Evolutionary conservation across 1,140 invertebrate species (phyloP).

Genomic region (Drosophila insularis): DNA sequence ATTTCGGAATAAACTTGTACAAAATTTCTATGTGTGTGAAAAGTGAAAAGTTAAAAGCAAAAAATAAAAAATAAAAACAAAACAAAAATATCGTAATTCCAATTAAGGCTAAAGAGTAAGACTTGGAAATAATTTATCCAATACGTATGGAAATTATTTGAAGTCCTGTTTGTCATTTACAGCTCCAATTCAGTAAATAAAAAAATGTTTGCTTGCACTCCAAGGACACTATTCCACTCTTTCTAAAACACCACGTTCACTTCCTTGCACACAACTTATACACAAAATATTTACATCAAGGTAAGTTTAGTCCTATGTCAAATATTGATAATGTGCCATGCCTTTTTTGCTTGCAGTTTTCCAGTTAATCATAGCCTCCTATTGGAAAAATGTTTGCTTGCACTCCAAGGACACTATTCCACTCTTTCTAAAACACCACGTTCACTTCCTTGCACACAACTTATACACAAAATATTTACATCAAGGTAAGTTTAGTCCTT

Average conservation of each 20-base stretch:
- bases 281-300: neutral
- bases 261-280: too few relatives aligned
- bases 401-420: neutral
- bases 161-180: too few relatives aligned
- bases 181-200: too few relatives aligned
- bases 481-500: neutral
- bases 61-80: too few relatives aligned
- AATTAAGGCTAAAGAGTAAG: constrained; percentile 32
- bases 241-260: neutral
- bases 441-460: too few relatives aligned
- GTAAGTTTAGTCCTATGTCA: neutral
- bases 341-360: neutral
- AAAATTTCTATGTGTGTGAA: too few relatives aligned
- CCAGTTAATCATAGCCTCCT: too few relatives aligned
- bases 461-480: neutral
- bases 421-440: neutral
- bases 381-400: neutral
- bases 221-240: neutral
- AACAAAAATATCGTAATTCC: constrained; percentile 44
- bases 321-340: neutral
- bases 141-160: too few relatives aligned
- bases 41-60: too few relatives aligned
- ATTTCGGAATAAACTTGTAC: neutral
- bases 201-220: neutral
- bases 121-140: too few relatives aligned